A percentile compares a stretch with the other conserved stretches of the same genome.
phyloP scores from a whole-genome alignment of 2,113 vertebrate genomes.

The Clarias magur region DNA sequence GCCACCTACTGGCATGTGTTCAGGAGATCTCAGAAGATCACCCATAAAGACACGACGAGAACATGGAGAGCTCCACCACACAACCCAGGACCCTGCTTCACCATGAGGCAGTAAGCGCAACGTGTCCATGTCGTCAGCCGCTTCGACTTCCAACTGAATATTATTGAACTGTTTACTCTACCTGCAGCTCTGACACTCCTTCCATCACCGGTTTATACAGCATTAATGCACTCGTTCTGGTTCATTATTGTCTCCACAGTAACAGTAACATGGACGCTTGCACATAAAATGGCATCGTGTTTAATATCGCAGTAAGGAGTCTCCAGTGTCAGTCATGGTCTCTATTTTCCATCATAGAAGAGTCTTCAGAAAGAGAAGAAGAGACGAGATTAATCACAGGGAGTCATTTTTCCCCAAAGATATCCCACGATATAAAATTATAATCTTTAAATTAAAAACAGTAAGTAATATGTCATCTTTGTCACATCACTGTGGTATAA shows the following conservation, averaged over 20 bases:
- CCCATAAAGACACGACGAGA: background rate
- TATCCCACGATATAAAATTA: background rate
- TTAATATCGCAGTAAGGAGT: background rate
- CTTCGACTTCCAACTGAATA: background rate
- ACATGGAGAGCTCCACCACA: background rate
- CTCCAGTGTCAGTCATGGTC: background rate
- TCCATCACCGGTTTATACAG: background rate
- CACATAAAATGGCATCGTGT: background rate
- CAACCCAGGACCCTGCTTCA: background rate
- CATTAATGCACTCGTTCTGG: background rate
- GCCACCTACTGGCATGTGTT: background rate
- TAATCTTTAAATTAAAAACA: background rate
- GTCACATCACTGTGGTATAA: background rate
- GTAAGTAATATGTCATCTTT: background rate
- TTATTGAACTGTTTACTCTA: background rate
- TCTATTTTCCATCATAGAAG: background rate
- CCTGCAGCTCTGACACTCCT: background rate
- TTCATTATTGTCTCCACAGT: background rate
- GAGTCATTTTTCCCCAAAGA: background rate
- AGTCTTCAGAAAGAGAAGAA: background rate
- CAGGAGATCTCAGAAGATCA: background rate
- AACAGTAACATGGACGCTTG: background rate
- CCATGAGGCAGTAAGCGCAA: background rate
- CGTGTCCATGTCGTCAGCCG: background rate
- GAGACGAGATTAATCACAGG: background rate